Evolutionary conservation across 1,140 invertebrate genomes (phyloP).

Genomic region (Tetramorium parvispinum): DNA sequence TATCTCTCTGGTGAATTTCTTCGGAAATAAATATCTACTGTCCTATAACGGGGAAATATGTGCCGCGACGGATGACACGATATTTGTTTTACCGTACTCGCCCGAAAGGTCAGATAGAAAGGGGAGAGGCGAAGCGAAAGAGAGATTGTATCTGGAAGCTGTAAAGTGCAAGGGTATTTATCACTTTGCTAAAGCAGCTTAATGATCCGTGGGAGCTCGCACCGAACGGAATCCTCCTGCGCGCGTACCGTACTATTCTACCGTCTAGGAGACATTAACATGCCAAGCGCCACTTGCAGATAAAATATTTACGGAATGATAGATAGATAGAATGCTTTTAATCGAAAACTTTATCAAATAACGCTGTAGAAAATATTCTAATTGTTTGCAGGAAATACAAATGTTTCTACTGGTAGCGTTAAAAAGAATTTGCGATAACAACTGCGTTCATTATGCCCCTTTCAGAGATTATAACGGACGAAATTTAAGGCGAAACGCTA

Average conservation of each 20-base stretch:
- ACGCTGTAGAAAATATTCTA: neutral
- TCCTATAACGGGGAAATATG: constrained; percentile 31
- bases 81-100: constrained; percentile 38
- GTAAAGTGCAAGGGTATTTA: constrained; percentile 46
- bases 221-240: constrained; percentile 29
- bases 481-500: neutral
- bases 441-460: neutral
- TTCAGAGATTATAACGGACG: neutral
- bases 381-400: neutral
- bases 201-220: constrained; percentile 50
- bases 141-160: constrained; percentile 52
- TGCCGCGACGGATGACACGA: constrained; percentile 35
- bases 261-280: constrained; percentile 40
- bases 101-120: neutral
- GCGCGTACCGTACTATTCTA: neutral
- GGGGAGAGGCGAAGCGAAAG: neutral
- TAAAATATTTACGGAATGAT: constrained; percentile 37
- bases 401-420: neutral
- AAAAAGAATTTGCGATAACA: neutral
- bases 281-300: constrained; percentile 6
- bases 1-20: constrained; percentile 7
- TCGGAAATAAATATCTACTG: constrained; percentile 24
- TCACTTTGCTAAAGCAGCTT: constrained; percentile 55
- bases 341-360: constrained; percentile 29
- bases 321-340: constrained; percentile 15